Evolutionary conservation across 2,797 vertebrate genomes (phyloP).

Genomic region (Yasuhikotakia modesta): DNA sequence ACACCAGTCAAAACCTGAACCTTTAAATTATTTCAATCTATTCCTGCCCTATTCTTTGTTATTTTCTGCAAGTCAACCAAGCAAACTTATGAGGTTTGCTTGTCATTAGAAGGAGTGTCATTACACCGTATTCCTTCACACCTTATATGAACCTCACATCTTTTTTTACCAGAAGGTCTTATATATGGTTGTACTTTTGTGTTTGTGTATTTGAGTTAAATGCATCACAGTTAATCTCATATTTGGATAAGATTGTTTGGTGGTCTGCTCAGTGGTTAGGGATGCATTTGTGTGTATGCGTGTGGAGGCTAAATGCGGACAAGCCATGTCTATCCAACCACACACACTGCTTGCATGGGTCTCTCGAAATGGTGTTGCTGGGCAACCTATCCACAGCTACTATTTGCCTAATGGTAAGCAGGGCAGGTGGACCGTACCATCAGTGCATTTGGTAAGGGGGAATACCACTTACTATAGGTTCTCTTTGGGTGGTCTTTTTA

Average conservation of each 20-base stretch:
- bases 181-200: neutral
- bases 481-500: neutral
- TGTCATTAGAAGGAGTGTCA: neutral
- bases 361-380: constrained; percentile 66
- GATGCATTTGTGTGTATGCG: neutral
- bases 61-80: neutral
- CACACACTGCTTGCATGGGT: constrained; percentile 54
- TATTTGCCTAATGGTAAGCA: constrained; percentile 58
- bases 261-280: neutral
- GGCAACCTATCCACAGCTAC: constrained; percentile 65
- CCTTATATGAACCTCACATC: no score
- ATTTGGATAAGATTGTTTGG: neutral
- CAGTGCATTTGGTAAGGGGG: constrained; percentile 22
- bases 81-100: no score
- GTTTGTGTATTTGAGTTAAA: neutral
- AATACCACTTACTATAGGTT: neutral
- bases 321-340: constrained; percentile 45
- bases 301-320: constrained; percentile 33
- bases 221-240: no score
- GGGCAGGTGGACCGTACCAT: constrained; percentile 64
- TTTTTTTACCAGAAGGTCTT: neutral
- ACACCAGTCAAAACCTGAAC: neutral
- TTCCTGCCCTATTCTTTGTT: neutral
- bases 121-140: neutral
- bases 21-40: neutral